Conservation (phyloP, 2,113 vertebrate genomes). For the Leucopsar rothschildi region DNA sequence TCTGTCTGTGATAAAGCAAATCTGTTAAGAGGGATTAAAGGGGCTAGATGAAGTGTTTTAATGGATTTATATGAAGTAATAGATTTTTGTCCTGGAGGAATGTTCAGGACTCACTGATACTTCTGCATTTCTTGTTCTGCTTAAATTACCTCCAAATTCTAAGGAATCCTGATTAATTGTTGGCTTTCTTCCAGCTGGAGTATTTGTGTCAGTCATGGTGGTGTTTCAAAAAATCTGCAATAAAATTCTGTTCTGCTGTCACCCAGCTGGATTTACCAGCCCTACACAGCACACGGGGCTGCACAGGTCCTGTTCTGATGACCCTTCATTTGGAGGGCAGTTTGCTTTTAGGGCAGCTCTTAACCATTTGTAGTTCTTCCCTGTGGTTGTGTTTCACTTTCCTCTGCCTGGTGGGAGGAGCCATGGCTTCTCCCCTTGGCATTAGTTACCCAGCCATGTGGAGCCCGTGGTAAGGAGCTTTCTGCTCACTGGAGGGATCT, state of each 20-base stretch:
- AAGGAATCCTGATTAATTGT: neutral
- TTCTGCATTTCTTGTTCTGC: constrained; percentile 30
- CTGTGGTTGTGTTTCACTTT: neutral
- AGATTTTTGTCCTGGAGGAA: constrained; percentile 46
- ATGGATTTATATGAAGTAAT: constrained; percentile 27
- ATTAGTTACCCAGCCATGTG: rapidly evolving
- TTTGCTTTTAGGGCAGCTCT: neutral
- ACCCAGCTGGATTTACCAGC: neutral
- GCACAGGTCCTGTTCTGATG: neutral
- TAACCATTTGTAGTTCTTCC: neutral
- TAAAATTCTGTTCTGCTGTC: neutral
- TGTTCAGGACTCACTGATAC: neutral
- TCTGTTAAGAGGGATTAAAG: constrained; percentile 50
- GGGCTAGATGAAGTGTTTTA: constrained; percentile 20
- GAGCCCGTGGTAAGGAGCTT: neutral
- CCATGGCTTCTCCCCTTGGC: neutral
- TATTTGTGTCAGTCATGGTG: constrained; percentile 14
- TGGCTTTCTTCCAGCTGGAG: constrained; percentile 33
- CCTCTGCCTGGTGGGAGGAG: neutral
- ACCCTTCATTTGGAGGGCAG: neutral
- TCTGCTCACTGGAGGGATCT: neutral
- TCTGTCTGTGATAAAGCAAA: constrained; percentile 21
- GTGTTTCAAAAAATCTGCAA: neutral
- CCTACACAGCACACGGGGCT: neutral
- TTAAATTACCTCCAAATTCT: constrained; percentile 16